A percentile compares a stretch with the other conserved stretches of the same genome.
Evolutionary conservation across 2,113 vertebrate species (phyloP).

Genomic region (Paradisaea rubra): DNA sequence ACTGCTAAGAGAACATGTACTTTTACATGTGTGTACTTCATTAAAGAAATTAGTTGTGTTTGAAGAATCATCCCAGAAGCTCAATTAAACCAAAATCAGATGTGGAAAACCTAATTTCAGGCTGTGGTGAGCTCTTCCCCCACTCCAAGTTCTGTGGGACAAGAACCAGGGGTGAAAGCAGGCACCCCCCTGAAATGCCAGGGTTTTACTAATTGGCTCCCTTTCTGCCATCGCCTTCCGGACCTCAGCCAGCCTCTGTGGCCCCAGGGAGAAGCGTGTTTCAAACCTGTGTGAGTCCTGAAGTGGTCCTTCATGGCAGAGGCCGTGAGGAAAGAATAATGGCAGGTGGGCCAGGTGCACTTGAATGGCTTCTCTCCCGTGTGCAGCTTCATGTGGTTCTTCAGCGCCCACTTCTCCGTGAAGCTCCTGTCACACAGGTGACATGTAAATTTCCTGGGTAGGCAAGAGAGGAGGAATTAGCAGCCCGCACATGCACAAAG

Average conservation of each 20-base stretch:
- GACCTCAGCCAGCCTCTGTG: rapidly evolving
- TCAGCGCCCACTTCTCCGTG: slow-evolving; percentile 97
- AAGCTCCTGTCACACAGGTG: slow-evolving; percentile 92
- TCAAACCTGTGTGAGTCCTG: slow-evolving; percentile 94
- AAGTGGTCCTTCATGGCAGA: slow-evolving; percentile 98
- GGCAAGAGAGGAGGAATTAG: slow-evolving; percentile 62
- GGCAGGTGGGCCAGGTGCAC: slow-evolving; percentile 93
- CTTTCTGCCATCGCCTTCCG: rapidly evolving
- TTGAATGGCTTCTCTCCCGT: slow-evolving; percentile 95
- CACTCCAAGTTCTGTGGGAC: neutral
- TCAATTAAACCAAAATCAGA: neutral
- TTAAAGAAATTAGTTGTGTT: neutral
- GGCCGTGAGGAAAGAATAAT: slow-evolving; percentile 95
- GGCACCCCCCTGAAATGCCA: neutral
- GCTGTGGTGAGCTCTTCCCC: neutral
- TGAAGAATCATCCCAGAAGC: neutral
- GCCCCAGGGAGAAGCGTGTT: neutral
- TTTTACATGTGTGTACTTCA: neutral
- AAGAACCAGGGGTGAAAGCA: neutral
- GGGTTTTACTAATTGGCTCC: neutral
- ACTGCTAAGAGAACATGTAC: neutral
- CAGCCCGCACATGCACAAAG: slow-evolving; percentile 48
- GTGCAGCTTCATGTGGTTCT: slow-evolving; percentile 99
- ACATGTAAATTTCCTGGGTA: slow-evolving; percentile 91
- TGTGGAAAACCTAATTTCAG: neutral